Conservation (phyloP, 2,113 vertebrate species). For the Pachypanchax playfairii region DNA sequence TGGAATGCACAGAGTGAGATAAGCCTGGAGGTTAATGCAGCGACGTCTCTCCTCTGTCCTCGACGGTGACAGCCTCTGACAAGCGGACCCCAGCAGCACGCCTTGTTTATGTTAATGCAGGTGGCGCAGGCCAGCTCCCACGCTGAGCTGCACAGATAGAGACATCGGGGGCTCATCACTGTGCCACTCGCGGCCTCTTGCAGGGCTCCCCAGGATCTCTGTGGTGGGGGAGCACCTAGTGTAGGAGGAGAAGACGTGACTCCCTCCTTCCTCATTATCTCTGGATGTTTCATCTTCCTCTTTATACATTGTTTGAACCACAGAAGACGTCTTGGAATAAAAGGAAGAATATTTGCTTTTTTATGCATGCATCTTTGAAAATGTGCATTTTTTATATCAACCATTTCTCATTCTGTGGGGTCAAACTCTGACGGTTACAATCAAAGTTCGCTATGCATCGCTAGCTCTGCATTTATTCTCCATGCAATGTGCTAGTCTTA, state of each 20-base stretch:
- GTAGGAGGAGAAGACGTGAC: conserved; percentile 9
- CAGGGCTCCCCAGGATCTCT: conserved; percentile 36
- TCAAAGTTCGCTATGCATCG: conserved; percentile 9
- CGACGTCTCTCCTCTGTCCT: conserved; percentile 67
- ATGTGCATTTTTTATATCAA: conserved; percentile 34
- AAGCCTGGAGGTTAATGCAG: conserved; percentile 76
- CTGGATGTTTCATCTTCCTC: conserved; percentile 21
- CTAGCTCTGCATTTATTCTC: conserved; percentile 10
- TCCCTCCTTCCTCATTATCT: conserved; percentile 33
- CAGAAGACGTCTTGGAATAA: not conserved
- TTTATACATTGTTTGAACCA: conserved; percentile 1
- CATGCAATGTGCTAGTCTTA: not conserved
- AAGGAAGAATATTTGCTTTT: conserved; percentile 9
- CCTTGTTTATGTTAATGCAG: conserved; percentile 75
- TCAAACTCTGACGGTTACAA: conserved; percentile 20
- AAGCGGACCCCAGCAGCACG: conserved; percentile 61
- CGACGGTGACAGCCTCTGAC: conserved; percentile 71
- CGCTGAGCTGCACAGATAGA: conserved; percentile 61
- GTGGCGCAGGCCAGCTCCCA: conserved; percentile 61
- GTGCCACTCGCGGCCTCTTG: conserved; percentile 40
- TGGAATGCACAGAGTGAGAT: conserved; percentile 55
- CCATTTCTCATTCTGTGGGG: conserved; percentile 10
- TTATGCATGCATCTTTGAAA: conserved; percentile 32
- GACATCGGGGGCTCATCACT: conserved; percentile 60
- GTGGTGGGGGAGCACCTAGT: not conserved